Base-by-base conservation (phyloP, 2,113 vertebrate species). In the Phylloscopus whistleri region DNA sequence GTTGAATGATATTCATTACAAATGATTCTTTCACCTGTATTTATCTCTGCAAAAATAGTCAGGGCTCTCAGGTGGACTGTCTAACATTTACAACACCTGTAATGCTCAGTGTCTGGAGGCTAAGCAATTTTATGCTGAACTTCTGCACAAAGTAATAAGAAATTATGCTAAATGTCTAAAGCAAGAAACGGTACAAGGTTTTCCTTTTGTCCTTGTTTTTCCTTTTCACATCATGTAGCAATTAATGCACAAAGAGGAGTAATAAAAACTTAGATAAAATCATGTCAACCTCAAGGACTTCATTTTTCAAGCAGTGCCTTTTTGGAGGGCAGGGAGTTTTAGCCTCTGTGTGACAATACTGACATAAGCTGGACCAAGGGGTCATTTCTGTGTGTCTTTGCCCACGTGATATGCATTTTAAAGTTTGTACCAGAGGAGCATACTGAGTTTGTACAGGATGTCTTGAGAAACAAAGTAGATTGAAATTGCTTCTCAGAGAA, bases 1-100 rank as follows among this genome's bases (percentile, higher is more conserved):
- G 60, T 79, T 89, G 83, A 84, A 92, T 90, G 37, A 86, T 81
- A 75, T 49, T 94, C 79, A 90, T 95, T 92, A 84, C 26, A 86
- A 87, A 89, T 5, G 0, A 93, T 87, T 81, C 85, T 87, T 72
- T 60, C 60, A 81, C n/a, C 68, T 93, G 6, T 49, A 88, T 70
- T 93, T 96, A 96, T 56, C 44, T n/a, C 76, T 81, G 7, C 43
- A 56, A 95, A 91, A 96, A 94, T 44, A 95, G 60, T 67, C 82
- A 76, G 39, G 37, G 64, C 68, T 90, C 92, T 91, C 78, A 51
- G 76, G 73, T 84, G 73, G 68, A 78, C 68, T 20, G 15, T 86
- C 15, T 78, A 86, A 86, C 69, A 77, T 88, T 95, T 88, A 83
- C 33, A 93, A 2, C 31, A 72, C 69, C 79, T 87, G 64, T 72